Conservation (phyloP, 30 jellyfish, hydroid and myxozoan genomes). For the Pseudorhiza aurosa region DNA sequence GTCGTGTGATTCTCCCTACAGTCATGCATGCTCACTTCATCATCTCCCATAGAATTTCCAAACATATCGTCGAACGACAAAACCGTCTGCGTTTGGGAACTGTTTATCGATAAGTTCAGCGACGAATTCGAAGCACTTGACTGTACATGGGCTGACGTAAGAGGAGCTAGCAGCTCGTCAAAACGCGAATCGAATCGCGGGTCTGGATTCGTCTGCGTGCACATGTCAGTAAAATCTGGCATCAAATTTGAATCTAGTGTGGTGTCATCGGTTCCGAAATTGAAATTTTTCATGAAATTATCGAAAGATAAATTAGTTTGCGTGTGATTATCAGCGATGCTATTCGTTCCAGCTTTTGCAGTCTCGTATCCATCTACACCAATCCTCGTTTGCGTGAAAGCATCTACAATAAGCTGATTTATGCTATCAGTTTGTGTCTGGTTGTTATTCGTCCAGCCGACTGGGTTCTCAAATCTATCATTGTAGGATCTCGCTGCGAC, state of each 20-base stretch:
- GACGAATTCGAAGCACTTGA: background rate
- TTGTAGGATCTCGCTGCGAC: background rate
- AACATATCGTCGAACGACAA: constrained; percentile 33
- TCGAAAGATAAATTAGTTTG: constrained; percentile 64
- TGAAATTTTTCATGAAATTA: constrained; percentile 30
- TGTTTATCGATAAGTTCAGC: background rate
- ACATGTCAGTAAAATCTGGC: constrained; percentile 69
- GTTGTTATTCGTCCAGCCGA: constrained; percentile 38
- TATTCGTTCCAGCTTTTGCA: constrained; percentile 4
- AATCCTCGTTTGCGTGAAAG: constrained; percentile 53
- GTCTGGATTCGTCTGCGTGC: constrained; percentile 72
- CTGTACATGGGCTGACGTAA: constrained; percentile 23
- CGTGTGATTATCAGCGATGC: constrained; percentile 56
- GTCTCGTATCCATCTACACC: constrained; percentile 16
- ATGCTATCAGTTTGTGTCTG: constrained; percentile 29
- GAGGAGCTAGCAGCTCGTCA: constrained; percentile 35
- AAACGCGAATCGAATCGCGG: constrained; percentile 44
- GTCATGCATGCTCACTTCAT: background rate
- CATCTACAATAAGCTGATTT: constrained; percentile 28
- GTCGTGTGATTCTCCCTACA: background rate
- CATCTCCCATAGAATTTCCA: constrained; percentile 10
- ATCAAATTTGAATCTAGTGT: constrained; percentile 36
- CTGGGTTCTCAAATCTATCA: background rate
- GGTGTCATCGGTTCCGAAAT: constrained; percentile 33
- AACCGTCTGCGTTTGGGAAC: constrained; percentile 42